Base-by-base conservation (phyloP, 2,797 vertebrate species). In the Coluber constrictor region DNA sequence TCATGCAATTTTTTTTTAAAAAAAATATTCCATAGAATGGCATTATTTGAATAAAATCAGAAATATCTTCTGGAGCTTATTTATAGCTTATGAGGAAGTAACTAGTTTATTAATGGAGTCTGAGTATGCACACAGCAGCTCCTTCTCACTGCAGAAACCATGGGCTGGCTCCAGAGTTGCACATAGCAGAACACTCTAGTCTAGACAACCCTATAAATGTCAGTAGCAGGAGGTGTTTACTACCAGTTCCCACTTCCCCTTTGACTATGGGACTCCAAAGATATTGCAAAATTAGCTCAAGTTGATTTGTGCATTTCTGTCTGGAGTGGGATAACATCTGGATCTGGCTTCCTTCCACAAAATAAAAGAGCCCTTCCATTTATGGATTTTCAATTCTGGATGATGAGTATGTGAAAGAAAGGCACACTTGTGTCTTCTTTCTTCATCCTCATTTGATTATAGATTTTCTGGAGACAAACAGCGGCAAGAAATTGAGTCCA, bases 1-100 rank as follows among this genome's bases (percentile, higher is more conserved):
- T 59, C 93, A 90, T 2, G 55, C 13, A 60, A 29, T 92, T 89
- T 54, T 90, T 89, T 54, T 90, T 32, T 43, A 13, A 29, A 88
- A 59, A 57, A 88, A 37, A 70, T 43, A 20, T 47, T 59, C 25
- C 20, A 43, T 93, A 29, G 87, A 88, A 29, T 61, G 87, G 18
- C 51, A 59, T 92, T 93, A 37, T 32, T 93, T 13, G 83, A 89
- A 87, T 88, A 90, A 94, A 92, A 90, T 79, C 51, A 91, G 51
- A 43, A 57, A 60, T 29, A 66, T 63, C 29, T 94, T 66, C 86
- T 87, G 47, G 43, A 91, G 15, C 18, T 90, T 51, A 51, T 27
- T 74, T 43, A 23, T 57, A 86, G 57, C 51, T 93, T 91, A 88
- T 87, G 86, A 60, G 16, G 32, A 47, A 63, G 70, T 56, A 54